Evolutionary conservation across 2,888 invertebrate genomes (phyloP).

Genomic region (Ichneumoninae sp.): DNA sequence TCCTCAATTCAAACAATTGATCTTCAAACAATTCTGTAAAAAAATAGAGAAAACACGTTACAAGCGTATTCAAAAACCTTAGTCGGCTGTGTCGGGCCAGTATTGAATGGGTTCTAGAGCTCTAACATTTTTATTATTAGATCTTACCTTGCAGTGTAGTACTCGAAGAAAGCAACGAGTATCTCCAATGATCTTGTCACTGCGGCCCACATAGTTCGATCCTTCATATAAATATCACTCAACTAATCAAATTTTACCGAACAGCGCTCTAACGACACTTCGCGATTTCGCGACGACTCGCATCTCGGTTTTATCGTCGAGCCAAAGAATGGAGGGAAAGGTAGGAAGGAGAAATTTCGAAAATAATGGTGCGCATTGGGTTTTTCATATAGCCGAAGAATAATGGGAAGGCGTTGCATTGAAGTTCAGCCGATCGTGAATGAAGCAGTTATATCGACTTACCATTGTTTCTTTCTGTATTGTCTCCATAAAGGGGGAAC

Average conservation of each 20-base stretch:
- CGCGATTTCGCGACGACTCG: conserved; percentile 46
- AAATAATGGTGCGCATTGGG: conserved; percentile 16
- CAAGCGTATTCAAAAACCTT: not conserved
- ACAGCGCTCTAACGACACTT: conserved; percentile 65
- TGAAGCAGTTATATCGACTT: conserved; percentile 3
- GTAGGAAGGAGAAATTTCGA: conserved; percentile 3
- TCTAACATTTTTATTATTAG: conserved; percentile 24
- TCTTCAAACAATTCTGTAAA: not conserved
- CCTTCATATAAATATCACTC: conserved; percentile 80
- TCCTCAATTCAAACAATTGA: not conserved
- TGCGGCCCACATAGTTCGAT: conserved; percentile 91
- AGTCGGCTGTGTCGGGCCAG: not conserved
- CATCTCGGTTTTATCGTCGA: conserved; percentile 27
- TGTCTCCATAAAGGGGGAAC: conserved; percentile 34
- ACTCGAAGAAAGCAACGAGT: conserved; percentile 93
- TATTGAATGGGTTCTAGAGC: not conserved
- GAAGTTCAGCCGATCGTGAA: conserved; percentile 24
- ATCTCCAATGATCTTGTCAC: conserved; percentile 93
- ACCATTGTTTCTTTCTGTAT: conserved; percentile 37
- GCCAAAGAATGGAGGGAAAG: not conserved
- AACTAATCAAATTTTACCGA: conserved; percentile 67
- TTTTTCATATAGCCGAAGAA: conserved; percentile 16
- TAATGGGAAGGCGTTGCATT: conserved; percentile 17
- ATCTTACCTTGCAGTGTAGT: conserved; percentile 90
- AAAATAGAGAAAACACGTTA: not conserved